Evolutionary conservation across 2,797 vertebrate genomes (phyloP).

Genomic region (Petrocephalus sullivani): DNA sequence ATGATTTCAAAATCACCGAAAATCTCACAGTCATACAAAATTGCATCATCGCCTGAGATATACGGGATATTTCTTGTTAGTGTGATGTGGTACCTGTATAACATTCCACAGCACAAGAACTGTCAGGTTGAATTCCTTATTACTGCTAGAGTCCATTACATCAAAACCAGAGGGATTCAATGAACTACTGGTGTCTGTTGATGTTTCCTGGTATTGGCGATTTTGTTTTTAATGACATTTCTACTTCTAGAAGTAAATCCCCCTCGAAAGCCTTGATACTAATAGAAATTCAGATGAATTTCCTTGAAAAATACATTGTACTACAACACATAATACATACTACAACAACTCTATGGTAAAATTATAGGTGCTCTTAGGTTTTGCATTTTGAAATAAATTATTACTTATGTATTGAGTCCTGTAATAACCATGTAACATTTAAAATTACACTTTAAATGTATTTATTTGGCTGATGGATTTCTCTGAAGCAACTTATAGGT

Average conservation of each 20-base stretch:
- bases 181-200: constrained; percentile 12
- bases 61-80: background rate
- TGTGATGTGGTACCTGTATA: background rate
- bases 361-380: background rate
- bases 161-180: constrained; percentile 13
- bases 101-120: background rate
- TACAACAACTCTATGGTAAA: background rate
- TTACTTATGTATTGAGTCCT: background rate
- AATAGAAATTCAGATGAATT: background rate
- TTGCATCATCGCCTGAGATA: background rate
- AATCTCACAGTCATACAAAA: background rate
- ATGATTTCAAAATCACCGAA: background rate
- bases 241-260: constrained; percentile 7
- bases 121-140: background rate
- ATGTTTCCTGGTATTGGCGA: background rate
- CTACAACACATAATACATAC: no score
- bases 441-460: background rate
- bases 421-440: background rate
- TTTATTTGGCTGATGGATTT: background rate
- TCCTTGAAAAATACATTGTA: background rate
- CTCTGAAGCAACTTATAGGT: background rate
- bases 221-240: constrained; percentile 19
- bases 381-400: background rate
- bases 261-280: constrained; percentile 6
- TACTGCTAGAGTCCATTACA: constrained; percentile 2